Conservation (phyloP, 2,797 vertebrate species). For the Chaetodon trifasciatus region DNA sequence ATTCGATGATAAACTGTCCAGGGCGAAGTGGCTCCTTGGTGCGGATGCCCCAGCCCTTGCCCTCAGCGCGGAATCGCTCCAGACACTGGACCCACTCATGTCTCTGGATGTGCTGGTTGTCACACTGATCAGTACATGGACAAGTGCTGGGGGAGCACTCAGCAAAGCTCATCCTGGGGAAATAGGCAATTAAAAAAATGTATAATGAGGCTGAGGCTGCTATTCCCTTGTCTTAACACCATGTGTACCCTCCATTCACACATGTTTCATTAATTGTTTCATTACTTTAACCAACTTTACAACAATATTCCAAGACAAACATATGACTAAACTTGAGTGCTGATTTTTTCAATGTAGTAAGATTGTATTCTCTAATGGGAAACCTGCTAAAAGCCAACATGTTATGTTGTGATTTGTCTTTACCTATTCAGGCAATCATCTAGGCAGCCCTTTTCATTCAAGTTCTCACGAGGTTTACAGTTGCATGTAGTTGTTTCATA, state of each 20-base stretch:
- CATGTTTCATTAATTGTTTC: not conserved
- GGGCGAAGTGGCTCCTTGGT: conserved; percentile 94
- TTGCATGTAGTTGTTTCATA: conserved; percentile 98
- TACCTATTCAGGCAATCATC: conserved; percentile 99
- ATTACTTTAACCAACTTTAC: not conserved
- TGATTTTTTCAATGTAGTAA: not conserved
- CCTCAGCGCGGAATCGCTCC: conserved; percentile 96
- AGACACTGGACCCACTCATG: conserved; percentile 99
- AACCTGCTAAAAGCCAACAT: not conserved
- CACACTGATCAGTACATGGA: conserved; percentile 92
- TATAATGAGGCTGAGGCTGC: not conserved
- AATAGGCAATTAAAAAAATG: not conserved
- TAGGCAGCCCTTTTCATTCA: conserved; percentile 89
- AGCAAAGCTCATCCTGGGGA: conserved; percentile 96
- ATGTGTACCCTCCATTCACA: not conserved
- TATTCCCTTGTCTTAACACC: not conserved
- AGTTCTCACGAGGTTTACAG: conserved; percentile 88
- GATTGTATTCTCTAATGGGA: not conserved
- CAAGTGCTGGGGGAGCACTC: conserved; percentile 97
- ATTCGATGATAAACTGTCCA: conserved; percentile 99
- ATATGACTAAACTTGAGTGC: not conserved
- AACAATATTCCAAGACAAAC: not conserved
- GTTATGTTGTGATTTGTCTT: not conserved
- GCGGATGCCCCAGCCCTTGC: conserved; percentile 99
- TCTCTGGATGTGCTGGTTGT: conserved; percentile 97